Base-by-base conservation (phyloP, 2,888 invertebrate species). In the Parasteatoda lunata region DNA sequence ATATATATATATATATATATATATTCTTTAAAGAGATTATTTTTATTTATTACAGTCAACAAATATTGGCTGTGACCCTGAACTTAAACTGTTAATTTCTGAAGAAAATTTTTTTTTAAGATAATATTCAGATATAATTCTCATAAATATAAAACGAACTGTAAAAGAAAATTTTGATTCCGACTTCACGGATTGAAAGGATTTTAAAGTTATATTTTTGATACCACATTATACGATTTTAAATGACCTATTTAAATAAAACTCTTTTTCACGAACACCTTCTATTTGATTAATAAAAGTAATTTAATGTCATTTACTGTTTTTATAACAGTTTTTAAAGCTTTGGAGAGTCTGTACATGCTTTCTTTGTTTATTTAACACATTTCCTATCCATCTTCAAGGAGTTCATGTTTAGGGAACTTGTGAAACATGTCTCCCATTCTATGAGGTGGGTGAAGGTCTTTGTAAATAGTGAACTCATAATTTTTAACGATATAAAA, bases 391-490 rank as follows among this genome's bases (percentile, higher is more conserved):
- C 54, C 72, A 30, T 73, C 72, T 51, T 54, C 72, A 73, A 73
- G 72, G 72, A 73, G 72, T 45, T 52, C 52, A 13, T 73, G 72
- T 73, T 54, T 13, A 4, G 72, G 15, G 54, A 59, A 52, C n/a
- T 75, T 75, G 75, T n/a, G 75, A 75, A 75, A 75, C 15, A 6
- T 8, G 30, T 48, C 47, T 64, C 64, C 48, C 64, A 54, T 8
- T 54, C 54, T 13, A 13, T 3, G 54, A 15, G 59, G 13, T 48
- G 48, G 75, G 75, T 75, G 75, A 75, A 75, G 75, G 75, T 15
- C 75, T 75, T 64, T 54, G 3, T 3, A 54, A 54, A 13, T 54
- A 13, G 8, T 54, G 54, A 54, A 54, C 54, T 54, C 54, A 13
- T 54, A 54, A 54, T 54, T 54, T 54, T 54, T 54, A 54, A 54